Evolutionary conservation across 2,888 invertebrate species (phyloP).

Genomic region (Ommatoiulus sabulosus): DNA sequence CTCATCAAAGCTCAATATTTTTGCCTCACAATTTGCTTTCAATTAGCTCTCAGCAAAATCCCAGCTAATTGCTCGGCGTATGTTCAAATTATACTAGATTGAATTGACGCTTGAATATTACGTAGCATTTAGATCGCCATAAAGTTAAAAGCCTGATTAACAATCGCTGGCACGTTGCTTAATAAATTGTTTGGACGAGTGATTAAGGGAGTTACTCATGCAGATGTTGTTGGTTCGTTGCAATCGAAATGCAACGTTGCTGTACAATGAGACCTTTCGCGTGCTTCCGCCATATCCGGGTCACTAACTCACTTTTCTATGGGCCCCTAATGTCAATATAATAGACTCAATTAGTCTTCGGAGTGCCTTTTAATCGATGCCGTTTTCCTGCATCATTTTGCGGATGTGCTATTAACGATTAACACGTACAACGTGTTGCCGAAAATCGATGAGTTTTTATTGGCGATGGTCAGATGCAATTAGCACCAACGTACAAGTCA

Average conservation of each 20-base stretch:
- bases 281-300: neutral
- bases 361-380: slow-evolving; percentile 34
- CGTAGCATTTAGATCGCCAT: neutral
- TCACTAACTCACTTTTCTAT: slow-evolving; percentile 8
- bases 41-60: slow-evolving; percentile 18
- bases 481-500: neutral
- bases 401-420: neutral
- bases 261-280: neutral
- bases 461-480: neutral
- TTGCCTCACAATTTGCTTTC: neutral
- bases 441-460: neutral
- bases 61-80: slow-evolving; percentile 21
- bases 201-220: slow-evolving; percentile 2
- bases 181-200: slow-evolving; percentile 34
- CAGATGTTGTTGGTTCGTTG: neutral
- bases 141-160: slow-evolving; percentile 21
- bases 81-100: slow-evolving; percentile 14
- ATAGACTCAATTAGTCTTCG: slow-evolving; percentile 11
- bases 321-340: neutral
- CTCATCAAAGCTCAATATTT: neutral
- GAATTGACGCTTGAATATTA: slow-evolving; percentile 22
- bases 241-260: neutral
- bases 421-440: neutral
- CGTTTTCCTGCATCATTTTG: slow-evolving; percentile 17
- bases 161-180: slow-evolving; percentile 21